These are phyloP conservation scores for Pluvianellus socialis DNA, from an alignment of 2,113 vertebrate species.

Conservation along the genomic window DNA sequence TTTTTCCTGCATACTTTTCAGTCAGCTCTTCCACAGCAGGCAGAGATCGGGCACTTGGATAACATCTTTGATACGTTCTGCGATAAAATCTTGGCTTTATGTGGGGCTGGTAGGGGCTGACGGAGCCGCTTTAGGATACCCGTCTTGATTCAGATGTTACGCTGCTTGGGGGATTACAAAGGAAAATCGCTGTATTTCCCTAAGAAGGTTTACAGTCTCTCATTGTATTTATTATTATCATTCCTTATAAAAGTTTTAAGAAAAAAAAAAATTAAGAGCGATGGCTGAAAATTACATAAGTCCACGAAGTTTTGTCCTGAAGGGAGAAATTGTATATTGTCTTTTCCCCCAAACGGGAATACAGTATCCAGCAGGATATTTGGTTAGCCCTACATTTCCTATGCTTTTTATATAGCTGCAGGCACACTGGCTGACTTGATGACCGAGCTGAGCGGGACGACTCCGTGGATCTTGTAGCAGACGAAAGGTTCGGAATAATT, in stretches of 20 bases:
- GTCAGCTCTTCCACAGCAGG: background rate
- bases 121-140: background rate
- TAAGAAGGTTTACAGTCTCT: background rate
- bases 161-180: background rate
- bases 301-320: background rate
- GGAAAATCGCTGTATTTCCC: background rate
- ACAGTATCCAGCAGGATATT: background rate
- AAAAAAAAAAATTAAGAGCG: background rate
- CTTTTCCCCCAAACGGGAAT: background rate
- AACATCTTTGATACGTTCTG: background rate
- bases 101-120: background rate
- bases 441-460: background rate
- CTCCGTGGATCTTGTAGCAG: background rate
- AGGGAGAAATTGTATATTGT: background rate
- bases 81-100: background rate
- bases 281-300: background rate
- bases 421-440: background rate
- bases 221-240: background rate
- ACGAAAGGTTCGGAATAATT: background rate
- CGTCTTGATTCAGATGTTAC: background rate
- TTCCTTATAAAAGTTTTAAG: background rate
- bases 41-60: background rate
- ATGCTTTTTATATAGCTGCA: background rate
- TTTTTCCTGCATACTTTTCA: background rate
- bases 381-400: background rate